Conservation (phyloP, 2,888 invertebrate species). For the Eupithecia centaureata region DNA sequence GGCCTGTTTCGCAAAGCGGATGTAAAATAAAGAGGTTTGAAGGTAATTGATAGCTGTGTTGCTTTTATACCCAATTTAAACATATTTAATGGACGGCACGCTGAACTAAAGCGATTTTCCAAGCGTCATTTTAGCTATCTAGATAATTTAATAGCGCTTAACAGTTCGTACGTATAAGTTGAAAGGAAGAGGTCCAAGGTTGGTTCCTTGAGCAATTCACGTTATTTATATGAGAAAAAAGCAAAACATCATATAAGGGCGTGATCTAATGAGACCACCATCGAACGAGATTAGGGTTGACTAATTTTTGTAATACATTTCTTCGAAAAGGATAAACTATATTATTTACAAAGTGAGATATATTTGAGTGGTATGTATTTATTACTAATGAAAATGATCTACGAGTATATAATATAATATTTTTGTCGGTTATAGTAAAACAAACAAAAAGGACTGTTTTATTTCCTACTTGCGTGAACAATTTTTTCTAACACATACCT, state of each 20-base stretch:
- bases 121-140: conserved; percentile 49
- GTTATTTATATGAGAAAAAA: conserved; percentile 62
- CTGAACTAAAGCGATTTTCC: conserved; percentile 49
- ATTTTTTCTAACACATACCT: neutral
- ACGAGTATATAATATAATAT: too few species aligned
- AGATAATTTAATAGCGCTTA: conserved; percentile 60
- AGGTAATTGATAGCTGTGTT: conserved; percentile 45
- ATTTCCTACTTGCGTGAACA: neutral
- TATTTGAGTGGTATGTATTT: too few species aligned
- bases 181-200: conserved; percentile 34
- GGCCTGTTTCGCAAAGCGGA: conserved; percentile 36
- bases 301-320: conserved; percentile 13
- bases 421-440: too few species aligned
- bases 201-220: conserved; percentile 38
- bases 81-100: conserved; percentile 40
- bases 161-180: conserved; percentile 48
- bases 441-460: too few species aligned
- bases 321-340: too few species aligned
- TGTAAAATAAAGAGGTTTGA: conserved; percentile 44
- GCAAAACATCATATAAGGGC: conserved; percentile 58
- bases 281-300: conserved; percentile 55
- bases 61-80: conserved; percentile 40
- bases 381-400: too few species aligned
- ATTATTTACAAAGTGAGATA: too few species aligned
- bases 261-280: conserved; percentile 76